Base-by-base conservation (phyloP, 2,797 vertebrate species). In the Acestrorhynchus altus region DNA sequence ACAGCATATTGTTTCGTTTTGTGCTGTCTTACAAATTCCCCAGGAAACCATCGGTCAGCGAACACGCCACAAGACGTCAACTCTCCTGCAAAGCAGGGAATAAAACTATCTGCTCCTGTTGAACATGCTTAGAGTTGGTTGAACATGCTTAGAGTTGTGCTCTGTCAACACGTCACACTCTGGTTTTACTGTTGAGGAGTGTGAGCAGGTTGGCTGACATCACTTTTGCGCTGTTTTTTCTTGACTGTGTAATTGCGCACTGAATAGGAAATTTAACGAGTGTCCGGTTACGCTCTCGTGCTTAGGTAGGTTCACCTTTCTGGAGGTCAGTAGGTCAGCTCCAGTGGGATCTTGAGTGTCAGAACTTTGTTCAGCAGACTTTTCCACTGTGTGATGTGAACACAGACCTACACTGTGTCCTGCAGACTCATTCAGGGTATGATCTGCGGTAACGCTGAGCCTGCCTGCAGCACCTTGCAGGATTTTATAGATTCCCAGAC, bases 231-330 rank as follows among this genome's bases (percentile, higher is more conserved):
- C 31, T 35, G 1, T 84, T 63, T 74, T 18, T 4, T 28, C 35
- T 54, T 9, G 56, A 51, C 77, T 78, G 71, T 86, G 74, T 84
- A 16, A 81, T 79, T 79, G 78, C 74, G 18, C 51, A 72, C 65
- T 22, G 60, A 79, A 76, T 47, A 72, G 31, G 82, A 77, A 76
- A 73, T 74, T 54, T 54, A 24, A 54, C 20, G 26, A 39, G 18
- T 80, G 40, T 65, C 83, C 54, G 22, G 64, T 71, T 67, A 83
- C 44, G 63, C 82, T 83, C 65, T 73, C 13, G 31, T 87, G 81
- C 86, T 88, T 67, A 79, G 85, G 81, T 86, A 60, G 76, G 20
- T 6, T 64, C 13, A 84, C 35, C 49, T 86, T 83, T 81, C 63
- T 51, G 40, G 9, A 67, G 61, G 39, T 65, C 78, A 75, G 66